These are phyloP conservation scores for Odontothrips loti DNA, from an alignment of 2,888 invertebrate genomes.

Conservation along the genomic window DNA sequence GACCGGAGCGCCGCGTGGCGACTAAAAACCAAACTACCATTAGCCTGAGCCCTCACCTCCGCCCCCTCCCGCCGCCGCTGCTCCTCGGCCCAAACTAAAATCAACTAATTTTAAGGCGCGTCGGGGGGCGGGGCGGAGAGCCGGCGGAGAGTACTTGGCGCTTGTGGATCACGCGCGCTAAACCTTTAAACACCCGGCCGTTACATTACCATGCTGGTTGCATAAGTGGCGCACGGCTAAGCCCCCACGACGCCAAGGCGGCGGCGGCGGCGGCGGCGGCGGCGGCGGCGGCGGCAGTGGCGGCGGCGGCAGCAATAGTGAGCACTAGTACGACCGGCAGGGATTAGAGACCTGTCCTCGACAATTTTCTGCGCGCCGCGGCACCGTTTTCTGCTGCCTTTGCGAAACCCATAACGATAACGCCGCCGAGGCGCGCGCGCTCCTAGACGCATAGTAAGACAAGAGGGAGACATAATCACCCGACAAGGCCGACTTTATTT, in stretches of 20 bases:
- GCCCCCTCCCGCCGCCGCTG: not conserved
- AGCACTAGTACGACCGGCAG: not conserved
- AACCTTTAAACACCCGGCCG: constrained; percentile 24
- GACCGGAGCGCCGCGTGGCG: not conserved
- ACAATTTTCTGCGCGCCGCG: not conserved
- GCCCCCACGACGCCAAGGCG: not conserved
- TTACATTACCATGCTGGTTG: constrained; percentile 24
- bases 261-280: not conserved
- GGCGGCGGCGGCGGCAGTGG: not conserved
- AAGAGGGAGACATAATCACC: too few species aligned
- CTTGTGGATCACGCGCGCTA: constrained; percentile 16
- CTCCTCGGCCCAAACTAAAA: constrained; percentile 13
- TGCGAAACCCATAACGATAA: constrained; percentile 6
- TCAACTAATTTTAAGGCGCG: constrained; percentile 23
- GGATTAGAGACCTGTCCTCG: constrained; percentile 21
- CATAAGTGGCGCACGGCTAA: constrained; percentile 22
- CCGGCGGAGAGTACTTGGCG: not conserved
- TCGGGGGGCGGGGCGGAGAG: not conserved
- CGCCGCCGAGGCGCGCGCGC: too few species aligned
- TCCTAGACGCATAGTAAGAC: too few species aligned
- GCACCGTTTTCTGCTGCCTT: not conserved
- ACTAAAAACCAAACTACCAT: constrained; percentile 25
- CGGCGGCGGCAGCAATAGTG: too few species aligned
- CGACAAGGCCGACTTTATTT: too few species aligned
- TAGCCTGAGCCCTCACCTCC: constrained; percentile 4